Percentiles rank a stretch among this genome's conserved stretches.
These are phyloP conservation scores for Aplysina aerophoba DNA, from an alignment of 37 sponge, comb jelly and placozoan species.

Conservation along the genomic window DNA sequence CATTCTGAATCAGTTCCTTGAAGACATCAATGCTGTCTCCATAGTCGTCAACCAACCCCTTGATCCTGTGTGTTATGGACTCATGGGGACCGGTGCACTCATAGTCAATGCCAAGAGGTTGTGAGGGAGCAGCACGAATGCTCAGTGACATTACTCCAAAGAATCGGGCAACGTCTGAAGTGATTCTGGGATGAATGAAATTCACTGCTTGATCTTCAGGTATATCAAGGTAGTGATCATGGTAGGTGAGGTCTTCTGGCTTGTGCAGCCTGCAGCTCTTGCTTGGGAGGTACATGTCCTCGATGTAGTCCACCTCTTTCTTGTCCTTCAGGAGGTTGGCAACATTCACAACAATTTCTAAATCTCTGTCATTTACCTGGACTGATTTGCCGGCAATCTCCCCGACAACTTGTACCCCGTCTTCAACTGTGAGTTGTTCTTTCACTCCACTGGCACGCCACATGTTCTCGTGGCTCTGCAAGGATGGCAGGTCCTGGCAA, in stretches of 20 bases:
- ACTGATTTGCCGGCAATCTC: background rate
- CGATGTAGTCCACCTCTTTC: background rate
- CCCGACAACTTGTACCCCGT: background rate
- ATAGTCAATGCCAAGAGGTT: constrained; percentile 32
- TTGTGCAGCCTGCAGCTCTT: background rate
- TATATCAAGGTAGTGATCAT: constrained; percentile 8
- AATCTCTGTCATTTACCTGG: background rate
- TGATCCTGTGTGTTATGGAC: constrained; percentile 66
- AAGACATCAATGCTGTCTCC: constrained; percentile 70
- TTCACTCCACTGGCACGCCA: constrained; percentile 8
- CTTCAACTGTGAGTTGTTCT: background rate
- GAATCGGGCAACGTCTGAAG: constrained; percentile 34
- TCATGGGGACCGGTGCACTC: constrained; percentile 52
- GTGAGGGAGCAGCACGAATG: constrained; percentile 56
- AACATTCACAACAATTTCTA: constrained; percentile 34
- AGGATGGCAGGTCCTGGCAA: background rate
- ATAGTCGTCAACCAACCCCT: constrained; percentile 65
- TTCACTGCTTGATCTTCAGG: background rate
- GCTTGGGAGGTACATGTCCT: background rate
- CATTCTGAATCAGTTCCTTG: constrained; percentile 91
- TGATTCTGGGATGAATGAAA: constrained; percentile 46
- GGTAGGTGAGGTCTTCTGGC: constrained; percentile 13
- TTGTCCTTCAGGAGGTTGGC: background rate
- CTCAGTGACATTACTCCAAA: constrained; percentile 71
- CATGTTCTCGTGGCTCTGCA: background rate